Evolutionary conservation across 2,113 vertebrate genomes (phyloP).

Genomic region (Hypocryptadius cinnamomeus): DNA sequence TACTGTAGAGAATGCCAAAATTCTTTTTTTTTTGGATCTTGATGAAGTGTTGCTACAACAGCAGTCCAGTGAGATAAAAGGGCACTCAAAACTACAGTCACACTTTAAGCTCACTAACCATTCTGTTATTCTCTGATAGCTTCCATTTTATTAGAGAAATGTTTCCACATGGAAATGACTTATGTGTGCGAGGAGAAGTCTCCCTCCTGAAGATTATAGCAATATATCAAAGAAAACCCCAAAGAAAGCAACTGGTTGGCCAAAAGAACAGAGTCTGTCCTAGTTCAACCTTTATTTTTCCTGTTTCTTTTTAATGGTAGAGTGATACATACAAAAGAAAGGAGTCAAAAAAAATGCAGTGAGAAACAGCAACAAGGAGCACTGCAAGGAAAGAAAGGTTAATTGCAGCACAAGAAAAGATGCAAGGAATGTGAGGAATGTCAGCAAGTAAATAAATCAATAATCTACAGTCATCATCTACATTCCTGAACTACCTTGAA

Average conservation of each 20-base stretch:
- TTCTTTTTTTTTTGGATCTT: not conserved
- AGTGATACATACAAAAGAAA: not conserved
- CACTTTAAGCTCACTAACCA: not conserved
- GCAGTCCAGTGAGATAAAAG: not conserved
- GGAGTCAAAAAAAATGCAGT: not conserved
- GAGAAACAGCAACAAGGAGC: not conserved
- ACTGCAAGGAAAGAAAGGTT: not conserved
- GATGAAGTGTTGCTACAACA: not conserved
- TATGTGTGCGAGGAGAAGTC: not conserved
- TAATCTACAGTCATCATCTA: conserved; percentile 27
- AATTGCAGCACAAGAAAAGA: not conserved
- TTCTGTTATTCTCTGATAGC: not conserved
- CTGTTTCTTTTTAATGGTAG: not conserved
- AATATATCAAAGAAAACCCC: not conserved
- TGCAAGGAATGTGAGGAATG: conserved; percentile 32
- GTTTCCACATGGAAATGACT: not conserved
- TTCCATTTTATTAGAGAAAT: not conserved
- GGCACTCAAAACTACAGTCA: not conserved
- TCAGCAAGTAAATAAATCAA: conserved; percentile 37
- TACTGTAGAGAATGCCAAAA: not conserved
- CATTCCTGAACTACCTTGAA: conserved; percentile 37
- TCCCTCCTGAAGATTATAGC: not conserved
- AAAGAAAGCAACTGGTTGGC: not conserved
- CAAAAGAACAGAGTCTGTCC: not conserved
- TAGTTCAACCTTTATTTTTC: not conserved